Evolutionary conservation across 2,797 vertebrate species (phyloP).

Genomic region (Telmatherina bonti): DNA sequence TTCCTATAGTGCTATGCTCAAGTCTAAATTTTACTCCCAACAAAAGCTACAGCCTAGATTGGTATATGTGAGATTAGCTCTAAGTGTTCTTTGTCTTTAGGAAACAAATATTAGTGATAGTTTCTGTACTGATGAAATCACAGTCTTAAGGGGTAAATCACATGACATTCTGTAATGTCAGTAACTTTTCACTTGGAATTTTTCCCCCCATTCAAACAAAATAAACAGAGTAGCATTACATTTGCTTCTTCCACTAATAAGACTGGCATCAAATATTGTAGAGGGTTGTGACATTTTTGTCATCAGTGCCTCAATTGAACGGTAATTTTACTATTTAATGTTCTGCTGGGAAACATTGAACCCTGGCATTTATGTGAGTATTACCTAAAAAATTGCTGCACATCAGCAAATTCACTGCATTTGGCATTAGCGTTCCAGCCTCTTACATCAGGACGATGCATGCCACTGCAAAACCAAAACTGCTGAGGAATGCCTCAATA

Average conservation of each 20-base stretch:
- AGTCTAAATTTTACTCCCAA: not conserved
- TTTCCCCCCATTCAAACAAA: not conserved
- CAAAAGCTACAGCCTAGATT: not conserved
- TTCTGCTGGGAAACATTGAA: not conserved
- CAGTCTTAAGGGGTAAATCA: not conserved
- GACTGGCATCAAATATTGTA: not conserved
- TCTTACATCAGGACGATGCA: not conserved
- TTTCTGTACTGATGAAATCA: not conserved
- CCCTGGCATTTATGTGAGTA: not conserved
- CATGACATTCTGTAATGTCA: not conserved
- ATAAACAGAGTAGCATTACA: not conserved
- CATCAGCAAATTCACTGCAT: not conserved
- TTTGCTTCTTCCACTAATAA: slow-evolving; percentile 1
- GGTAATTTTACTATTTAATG: not conserved
- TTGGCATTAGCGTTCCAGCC: not conserved
- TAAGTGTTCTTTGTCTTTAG: not conserved
- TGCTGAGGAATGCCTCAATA: not conserved
- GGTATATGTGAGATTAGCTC: not conserved
- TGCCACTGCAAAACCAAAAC: not conserved
- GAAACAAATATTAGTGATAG: not conserved
- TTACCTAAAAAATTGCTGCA: not conserved
- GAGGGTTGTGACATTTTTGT: not conserved
- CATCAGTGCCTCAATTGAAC: not conserved
- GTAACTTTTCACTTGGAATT: not conserved
- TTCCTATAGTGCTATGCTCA: not conserved